Evolutionary conservation across 2,797 vertebrate genomes (phyloP).

Genomic region (Diglossa cyanea): DNA sequence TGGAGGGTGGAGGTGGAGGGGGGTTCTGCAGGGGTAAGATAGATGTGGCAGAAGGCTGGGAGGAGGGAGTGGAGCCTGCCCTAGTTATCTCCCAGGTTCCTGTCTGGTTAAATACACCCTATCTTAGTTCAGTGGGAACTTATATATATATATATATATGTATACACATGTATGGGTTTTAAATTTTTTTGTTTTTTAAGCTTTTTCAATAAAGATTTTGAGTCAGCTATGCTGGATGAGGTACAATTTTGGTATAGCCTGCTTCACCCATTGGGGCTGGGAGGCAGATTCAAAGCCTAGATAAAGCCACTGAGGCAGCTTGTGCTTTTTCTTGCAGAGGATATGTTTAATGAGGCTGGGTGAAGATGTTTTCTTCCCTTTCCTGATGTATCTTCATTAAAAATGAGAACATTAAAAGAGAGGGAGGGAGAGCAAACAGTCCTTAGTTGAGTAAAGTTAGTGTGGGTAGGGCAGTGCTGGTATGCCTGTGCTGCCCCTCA

Average conservation of each 20-base stretch:
- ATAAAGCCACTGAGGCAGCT: background rate
- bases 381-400: background rate
- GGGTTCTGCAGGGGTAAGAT: background rate
- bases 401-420: background rate
- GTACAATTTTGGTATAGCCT: background rate
- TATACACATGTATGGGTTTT: too few species aligned
- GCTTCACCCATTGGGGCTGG: rapidly evolving
- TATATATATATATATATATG: background rate
- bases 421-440: rapidly evolving
- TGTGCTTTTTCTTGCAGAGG: background rate
- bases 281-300: background rate
- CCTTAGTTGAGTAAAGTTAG: background rate
- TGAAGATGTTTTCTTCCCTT: background rate
- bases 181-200: background rate
- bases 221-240: background rate
- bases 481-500: rapidly evolving
- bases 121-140: background rate
- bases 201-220: background rate
- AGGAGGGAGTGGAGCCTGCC: background rate
- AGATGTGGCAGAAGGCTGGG: background rate
- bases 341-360: background rate
- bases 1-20: background rate
- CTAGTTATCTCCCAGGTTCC: background rate
- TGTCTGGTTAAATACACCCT: background rate
- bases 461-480: background rate